Percentiles rank a stretch among this genome's conserved stretches.
phyloP scores from a whole-genome alignment of 1,140 invertebrate genomes.

The Triops longicaudatus region DNA sequence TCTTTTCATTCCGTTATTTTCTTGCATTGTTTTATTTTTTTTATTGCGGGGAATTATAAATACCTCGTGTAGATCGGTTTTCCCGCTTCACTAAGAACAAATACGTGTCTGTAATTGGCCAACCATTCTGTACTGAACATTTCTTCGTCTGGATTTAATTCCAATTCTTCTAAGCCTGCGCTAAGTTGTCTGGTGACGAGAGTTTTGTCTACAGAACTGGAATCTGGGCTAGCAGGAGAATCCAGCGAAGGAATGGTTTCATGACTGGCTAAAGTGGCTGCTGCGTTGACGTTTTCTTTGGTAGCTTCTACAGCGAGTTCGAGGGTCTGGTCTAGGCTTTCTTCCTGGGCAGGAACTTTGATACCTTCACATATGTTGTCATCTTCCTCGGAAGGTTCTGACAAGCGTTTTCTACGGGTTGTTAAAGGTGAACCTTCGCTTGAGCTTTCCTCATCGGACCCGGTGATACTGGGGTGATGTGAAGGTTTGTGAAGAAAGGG shows the following conservation, averaged over 20 bases:
- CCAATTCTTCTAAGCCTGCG: background rate
- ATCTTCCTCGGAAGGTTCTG: background rate
- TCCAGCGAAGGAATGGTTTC: background rate
- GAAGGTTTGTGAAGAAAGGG: background rate
- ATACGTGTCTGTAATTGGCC: constrained; percentile 79
- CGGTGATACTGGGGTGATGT: background rate
- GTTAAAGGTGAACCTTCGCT: background rate
- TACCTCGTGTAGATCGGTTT: constrained; percentile 93
- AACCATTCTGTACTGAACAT: background rate
- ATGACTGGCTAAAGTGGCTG: background rate
- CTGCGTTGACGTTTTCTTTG: background rate
- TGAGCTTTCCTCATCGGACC: background rate
- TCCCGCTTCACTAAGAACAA: constrained; percentile 87
- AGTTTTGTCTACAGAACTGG: background rate
- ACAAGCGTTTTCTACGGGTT: background rate
- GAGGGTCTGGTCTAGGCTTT: background rate
- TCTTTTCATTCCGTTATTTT: constrained; percentile 22
- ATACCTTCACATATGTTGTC: background rate
- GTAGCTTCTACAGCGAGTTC: background rate
- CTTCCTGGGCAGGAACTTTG: background rate
- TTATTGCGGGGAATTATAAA: background rate
- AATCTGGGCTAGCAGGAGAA: background rate
- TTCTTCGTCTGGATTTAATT: background rate
- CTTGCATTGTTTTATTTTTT: too few species aligned
- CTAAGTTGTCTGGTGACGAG: background rate